These are phyloP conservation scores for Holcopasites calliopsidis DNA, from an alignment of 1,140 invertebrate genomes.

Conservation along the genomic window DNA sequence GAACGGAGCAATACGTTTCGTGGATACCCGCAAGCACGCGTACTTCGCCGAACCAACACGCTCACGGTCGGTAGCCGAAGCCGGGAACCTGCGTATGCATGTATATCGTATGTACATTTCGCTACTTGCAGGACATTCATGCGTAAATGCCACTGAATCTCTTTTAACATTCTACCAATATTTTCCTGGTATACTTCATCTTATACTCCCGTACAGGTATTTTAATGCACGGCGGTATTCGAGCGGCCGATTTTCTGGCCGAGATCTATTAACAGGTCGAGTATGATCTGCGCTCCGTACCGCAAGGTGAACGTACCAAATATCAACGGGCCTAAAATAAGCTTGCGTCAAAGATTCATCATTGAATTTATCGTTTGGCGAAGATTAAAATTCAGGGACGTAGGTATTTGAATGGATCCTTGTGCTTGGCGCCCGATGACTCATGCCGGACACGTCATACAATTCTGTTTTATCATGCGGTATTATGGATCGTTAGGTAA, in stretches of 20 bases:
- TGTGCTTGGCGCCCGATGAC: neutral
- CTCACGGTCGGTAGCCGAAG: neutral
- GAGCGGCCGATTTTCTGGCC: neutral
- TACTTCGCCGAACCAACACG: neutral
- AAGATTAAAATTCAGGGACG: slow-evolving; percentile 33
- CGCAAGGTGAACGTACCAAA: neutral
- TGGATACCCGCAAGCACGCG: slow-evolving; percentile 21
- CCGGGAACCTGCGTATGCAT: neutral
- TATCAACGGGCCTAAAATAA: neutral
- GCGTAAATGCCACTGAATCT: neutral
- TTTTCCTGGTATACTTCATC: neutral
- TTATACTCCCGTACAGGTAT: too few relatives aligned
- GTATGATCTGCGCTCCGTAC: neutral
- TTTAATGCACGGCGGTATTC: too few relatives aligned
- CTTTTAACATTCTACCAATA: neutral
- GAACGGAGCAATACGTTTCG: slow-evolving; percentile 5
- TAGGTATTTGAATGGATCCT: neutral
- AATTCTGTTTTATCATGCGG: slow-evolving; percentile 19
- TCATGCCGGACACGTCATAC: slow-evolving; percentile 14
- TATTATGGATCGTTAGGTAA: slow-evolving; percentile 7
- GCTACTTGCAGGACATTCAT: neutral
- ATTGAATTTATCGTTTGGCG: neutral
- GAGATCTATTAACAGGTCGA: neutral
- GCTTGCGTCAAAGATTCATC: neutral
- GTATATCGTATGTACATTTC: neutral